These are phyloP conservation scores for Neodon shergylaensis DNA, from an alignment of 2,113 vertebrate genomes.

Conservation along the genomic window DNA sequence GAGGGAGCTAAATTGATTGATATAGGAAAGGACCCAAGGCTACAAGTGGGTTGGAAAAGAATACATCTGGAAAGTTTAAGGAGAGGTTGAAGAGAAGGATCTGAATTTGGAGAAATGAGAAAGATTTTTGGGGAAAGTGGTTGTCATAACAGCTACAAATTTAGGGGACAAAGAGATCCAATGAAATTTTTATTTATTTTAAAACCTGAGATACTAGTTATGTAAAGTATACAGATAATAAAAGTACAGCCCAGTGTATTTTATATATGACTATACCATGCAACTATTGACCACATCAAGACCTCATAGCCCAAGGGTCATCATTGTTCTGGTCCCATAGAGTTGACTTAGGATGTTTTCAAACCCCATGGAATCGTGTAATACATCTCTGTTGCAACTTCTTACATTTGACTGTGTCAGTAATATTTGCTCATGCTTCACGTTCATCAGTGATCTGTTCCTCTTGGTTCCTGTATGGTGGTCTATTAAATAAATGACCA, in stretches of 20 bases:
- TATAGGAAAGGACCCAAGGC: conserved; percentile 21
- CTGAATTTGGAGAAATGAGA: conserved; percentile 8
- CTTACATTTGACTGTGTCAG: background rate
- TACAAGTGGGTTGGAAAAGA: conserved; percentile 17
- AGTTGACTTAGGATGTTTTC: background rate
- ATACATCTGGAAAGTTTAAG: background rate
- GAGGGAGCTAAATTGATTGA: background rate
- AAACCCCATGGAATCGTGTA: background rate
- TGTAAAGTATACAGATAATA: background rate
- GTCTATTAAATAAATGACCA: background rate
- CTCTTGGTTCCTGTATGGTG: background rate
- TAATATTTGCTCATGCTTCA: conserved; percentile 23
- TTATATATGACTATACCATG: background rate
- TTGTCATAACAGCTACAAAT: background rate
- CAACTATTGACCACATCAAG: background rate
- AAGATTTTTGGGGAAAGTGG: background rate
- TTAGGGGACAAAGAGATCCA: background rate
- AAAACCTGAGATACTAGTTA: background rate
- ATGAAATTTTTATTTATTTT: conserved; percentile 6
- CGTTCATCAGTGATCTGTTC: background rate
- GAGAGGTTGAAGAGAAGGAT: background rate
- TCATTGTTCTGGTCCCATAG: background rate
- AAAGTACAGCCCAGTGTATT: background rate
- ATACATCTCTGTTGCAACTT: conserved; percentile 6
- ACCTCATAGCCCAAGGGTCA: background rate